Evolutionary conservation across 2,888 invertebrate genomes (phyloP).

Genomic region (Perithous albicinctus): DNA sequence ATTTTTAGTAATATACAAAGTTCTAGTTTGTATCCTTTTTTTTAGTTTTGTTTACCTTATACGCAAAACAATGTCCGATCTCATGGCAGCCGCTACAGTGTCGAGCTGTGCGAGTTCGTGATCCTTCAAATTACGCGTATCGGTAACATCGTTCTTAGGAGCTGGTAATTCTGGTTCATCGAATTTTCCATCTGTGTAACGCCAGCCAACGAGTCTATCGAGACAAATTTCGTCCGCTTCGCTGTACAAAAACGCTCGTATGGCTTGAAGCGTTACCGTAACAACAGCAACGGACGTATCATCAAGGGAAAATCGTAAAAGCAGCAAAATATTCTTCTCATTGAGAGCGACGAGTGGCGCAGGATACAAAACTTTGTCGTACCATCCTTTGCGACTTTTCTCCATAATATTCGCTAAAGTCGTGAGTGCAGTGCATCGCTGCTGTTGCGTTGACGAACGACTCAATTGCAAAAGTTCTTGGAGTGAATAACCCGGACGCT

Average conservation of each 20-base stretch:
- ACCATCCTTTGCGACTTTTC: constrained; percentile 90
- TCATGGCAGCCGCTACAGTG: constrained; percentile 89
- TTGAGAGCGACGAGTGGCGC: constrained; percentile 87
- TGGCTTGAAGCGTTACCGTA: constrained; percentile 91
- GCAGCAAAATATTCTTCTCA: constrained; percentile 91
- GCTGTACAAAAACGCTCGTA: constrained; percentile 91
- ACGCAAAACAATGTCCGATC: constrained; percentile 92
- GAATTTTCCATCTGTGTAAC: constrained; percentile 84
- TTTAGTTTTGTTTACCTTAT: no score
- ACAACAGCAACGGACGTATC: constrained; percentile 91
- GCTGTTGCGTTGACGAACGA: constrained; percentile 92
- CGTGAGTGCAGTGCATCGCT: constrained; percentile 92
- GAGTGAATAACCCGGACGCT: constrained; percentile 95
- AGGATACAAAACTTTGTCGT: constrained; percentile 90
- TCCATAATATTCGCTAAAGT: constrained; percentile 92
- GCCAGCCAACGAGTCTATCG: constrained; percentile 88
- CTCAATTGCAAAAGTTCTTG: constrained; percentile 94
- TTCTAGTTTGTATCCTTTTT: no score
- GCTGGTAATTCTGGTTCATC: constrained; percentile 78
- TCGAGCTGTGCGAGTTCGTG: constrained; percentile 94
- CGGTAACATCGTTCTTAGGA: constrained; percentile 83
- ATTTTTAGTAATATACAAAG: no score
- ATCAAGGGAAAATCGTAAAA: constrained; percentile 94
- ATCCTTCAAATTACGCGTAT: constrained; percentile 91
- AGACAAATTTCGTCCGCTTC: constrained; percentile 92